Base-by-base conservation (phyloP, 2,888 invertebrate species). In the Drosophila subsilvestris region DNA sequence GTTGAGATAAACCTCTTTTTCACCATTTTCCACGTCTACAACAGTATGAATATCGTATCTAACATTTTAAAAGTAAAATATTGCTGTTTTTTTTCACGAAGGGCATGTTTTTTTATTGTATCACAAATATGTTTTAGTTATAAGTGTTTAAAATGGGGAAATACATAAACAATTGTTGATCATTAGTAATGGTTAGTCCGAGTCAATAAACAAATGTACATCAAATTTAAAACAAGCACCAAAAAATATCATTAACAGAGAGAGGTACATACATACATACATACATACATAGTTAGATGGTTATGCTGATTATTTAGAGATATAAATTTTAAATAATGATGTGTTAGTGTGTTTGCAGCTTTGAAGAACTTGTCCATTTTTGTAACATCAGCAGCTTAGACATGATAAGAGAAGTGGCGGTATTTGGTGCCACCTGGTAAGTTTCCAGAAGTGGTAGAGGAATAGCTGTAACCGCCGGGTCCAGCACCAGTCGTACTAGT, bases 351-450 rank as follows among this genome's bases (percentile, higher is more conserved):
- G 27, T 18, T 57, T 53, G 53, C 43, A 57, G 54, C 65, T 42
- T 17, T 22, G 56, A n/a, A 17, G 37, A 54, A 54, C 44, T 45
- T 56, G 22, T 32, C 25, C 48, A 45, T n/a, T 27, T 37, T 57
- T 12, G 25, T 7, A 14, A 32, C n/a, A 10, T 37, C 56, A n/a
- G 17, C 47, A 47, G 45, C 43, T 53, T 96, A 97, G 91, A 97
- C 96, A 93, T 96, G 95, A 93, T 97, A 97, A 88, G 96, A 96
- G 93, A 95, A 97, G 93, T 97, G 96, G 90, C 97, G 96, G 93
- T 97, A 97, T 89, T 93, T 93, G 90, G 95, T 96, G 92, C 97
- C 97, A 90, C 95, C 95, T 79, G 97, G 97, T 91, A 97, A 94
- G 91, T 95, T 95, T 91, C 97, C 97, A 92, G 95, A 95, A 81